Percentiles rank a stretch among this genome's conserved stretches.
These are phyloP conservation scores for Miniopterus natalensis DNA, from an alignment of 2,113 vertebrate genomes.

Conservation along the genomic window DNA sequence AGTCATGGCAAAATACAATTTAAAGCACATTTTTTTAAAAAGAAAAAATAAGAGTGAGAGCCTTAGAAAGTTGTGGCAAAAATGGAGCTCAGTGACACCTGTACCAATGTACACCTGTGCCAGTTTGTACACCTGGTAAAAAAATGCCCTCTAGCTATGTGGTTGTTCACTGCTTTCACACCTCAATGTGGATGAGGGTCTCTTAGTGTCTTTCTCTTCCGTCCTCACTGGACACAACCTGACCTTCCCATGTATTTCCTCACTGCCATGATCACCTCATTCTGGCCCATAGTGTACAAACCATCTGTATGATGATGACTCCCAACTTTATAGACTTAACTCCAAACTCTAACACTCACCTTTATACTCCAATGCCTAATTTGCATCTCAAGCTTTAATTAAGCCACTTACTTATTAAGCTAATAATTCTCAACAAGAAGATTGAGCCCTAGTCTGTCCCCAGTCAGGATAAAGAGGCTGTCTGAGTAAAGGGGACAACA, in stretches of 20 bases:
- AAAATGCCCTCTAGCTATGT: fast-evolving
- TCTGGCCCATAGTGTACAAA: neutral
- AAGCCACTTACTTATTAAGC: neutral
- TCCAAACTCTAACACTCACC: fast-evolving
- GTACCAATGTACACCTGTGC: fast-evolving
- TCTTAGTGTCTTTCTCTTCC: too few species aligned
- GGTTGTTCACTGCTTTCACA: fast-evolving
- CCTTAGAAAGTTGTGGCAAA: fast-evolving
- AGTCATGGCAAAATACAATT: fast-evolving
- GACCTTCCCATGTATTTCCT: too few species aligned
- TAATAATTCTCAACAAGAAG: neutral
- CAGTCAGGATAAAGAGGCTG: fast-evolving
- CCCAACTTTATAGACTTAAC: fast-evolving
- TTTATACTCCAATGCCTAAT: fast-evolving
- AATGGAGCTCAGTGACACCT: fast-evolving
- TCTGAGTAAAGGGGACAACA: fast-evolving
- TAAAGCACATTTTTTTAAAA: neutral
- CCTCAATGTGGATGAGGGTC: fast-evolving
- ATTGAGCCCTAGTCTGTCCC: too few species aligned
- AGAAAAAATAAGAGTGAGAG: neutral
- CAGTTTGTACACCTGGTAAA: neutral
- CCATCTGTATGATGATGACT: fast-evolving
- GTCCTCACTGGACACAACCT: neutral
- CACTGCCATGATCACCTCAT: fast-evolving
- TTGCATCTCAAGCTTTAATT: neutral